These are phyloP conservation scores for Chelonus formosanus DNA, from an alignment of 2,888 invertebrate species.

Conservation along the genomic window DNA sequence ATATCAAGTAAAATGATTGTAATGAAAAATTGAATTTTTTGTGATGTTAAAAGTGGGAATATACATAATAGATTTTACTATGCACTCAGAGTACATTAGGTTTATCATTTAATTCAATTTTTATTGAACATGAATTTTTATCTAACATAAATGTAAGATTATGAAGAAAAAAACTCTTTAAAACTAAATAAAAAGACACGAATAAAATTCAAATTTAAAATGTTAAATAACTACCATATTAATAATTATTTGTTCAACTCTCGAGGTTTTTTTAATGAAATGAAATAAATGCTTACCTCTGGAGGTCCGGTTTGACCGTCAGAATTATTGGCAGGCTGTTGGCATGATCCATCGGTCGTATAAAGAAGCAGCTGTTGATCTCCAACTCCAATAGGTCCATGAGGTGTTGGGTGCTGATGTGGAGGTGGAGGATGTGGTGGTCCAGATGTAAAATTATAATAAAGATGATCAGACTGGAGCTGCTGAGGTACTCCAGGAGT, in stretches of 20 bases:
- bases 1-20: too few relatives aligned
- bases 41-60: too few relatives aligned
- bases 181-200: too few relatives aligned
- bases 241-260: neutral
- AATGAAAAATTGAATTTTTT: too few relatives aligned
- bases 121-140: too few relatives aligned
- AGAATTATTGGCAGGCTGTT: constrained; percentile 46
- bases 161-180: too few relatives aligned
- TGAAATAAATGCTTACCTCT: constrained; percentile 49
- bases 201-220: too few relatives aligned
- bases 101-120: too few relatives aligned
- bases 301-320: constrained; percentile 54
- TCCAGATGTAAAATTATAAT: constrained; percentile 55
- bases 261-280: neutral
- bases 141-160: too few relatives aligned
- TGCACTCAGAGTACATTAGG: too few relatives aligned
- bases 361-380: constrained; percentile 60
- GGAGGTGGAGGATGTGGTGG: constrained; percentile 51
- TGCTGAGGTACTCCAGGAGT: constrained; percentile 45
- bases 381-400: constrained; percentile 53
- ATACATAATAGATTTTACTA: too few relatives aligned
- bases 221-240: too few relatives aligned
- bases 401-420: constrained; percentile 45
- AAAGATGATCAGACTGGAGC: constrained; percentile 58
- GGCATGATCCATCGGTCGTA: constrained; percentile 55